Evolutionary conservation across 2,113 vertebrate species (phyloP).

Genomic region (Cephalopholis sonnerati): DNA sequence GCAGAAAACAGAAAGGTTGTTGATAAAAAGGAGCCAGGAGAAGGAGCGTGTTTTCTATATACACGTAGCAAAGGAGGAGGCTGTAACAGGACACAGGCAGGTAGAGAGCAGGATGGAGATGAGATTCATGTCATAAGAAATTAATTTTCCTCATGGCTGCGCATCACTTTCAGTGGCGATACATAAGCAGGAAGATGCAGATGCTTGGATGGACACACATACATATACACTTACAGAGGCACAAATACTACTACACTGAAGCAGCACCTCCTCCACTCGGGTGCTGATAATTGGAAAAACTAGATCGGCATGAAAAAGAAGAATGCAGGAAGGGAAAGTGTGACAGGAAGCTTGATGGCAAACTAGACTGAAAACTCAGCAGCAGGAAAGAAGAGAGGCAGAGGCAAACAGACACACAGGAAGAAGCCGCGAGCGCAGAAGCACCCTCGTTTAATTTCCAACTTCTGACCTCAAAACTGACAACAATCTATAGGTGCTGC

Average conservation of each 20-base stretch:
- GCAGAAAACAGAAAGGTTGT: conserved; percentile 8
- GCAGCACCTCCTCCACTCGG: conserved; percentile 17
- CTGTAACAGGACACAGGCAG: conserved; percentile 16
- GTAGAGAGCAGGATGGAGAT: conserved; percentile 19
- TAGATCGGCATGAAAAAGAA: conserved; percentile 20
- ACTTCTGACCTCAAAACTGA: neutral
- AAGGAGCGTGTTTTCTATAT: conserved; percentile 8
- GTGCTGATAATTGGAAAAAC: conserved; percentile 43
- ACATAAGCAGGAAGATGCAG: conserved; percentile 7
- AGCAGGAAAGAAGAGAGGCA: conserved; percentile 2
- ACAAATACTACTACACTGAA: conserved; percentile 29
- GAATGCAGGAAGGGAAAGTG: neutral
- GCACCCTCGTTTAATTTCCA: neutral
- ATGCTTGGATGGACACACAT: conserved; percentile 20
- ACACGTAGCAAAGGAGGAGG: neutral
- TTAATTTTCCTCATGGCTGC: conserved; percentile 75
- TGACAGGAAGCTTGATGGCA: conserved; percentile 17
- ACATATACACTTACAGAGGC: neutral
- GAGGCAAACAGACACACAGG: neutral
- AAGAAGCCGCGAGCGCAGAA: neutral
- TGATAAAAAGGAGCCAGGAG: conserved; percentile 19
- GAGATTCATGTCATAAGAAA: conserved; percentile 49
- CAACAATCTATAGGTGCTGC: neutral
- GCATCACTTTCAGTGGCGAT: conserved; percentile 43
- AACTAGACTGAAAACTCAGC: neutral